A percentile compares a stretch with the other conserved stretches of the same genome.
Conservation (phyloP, 2,888 invertebrate genomes). For the Megalurothrips usitatus region DNA sequence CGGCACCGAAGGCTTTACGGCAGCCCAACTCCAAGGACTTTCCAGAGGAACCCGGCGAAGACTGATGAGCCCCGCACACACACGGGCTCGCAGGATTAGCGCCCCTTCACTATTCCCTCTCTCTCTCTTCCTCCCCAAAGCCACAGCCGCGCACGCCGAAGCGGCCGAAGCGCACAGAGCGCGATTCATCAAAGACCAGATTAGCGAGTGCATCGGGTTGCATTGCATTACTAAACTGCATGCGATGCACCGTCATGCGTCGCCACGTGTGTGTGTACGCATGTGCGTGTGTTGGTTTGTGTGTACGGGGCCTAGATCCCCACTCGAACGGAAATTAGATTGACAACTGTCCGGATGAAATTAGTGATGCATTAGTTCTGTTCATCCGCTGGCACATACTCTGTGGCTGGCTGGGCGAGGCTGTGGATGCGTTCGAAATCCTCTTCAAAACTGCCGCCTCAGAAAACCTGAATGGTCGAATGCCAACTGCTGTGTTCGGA, state of each 20-base stretch:
- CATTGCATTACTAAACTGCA: not conserved
- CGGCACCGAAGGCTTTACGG: no score
- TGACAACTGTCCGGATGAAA: slow-evolving; percentile 26
- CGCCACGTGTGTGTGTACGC: not conserved
- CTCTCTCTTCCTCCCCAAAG: not conserved
- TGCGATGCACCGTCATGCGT: not conserved
- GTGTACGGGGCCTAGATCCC: not conserved
- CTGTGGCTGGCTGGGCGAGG: no score
- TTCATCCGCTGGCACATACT: not conserved
- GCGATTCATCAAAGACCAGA: slow-evolving; percentile 26
- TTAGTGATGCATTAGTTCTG: slow-evolving; percentile 23
- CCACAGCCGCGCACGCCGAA: not conserved
- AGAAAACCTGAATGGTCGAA: no score
- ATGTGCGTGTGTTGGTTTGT: not conserved
- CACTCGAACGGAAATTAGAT: slow-evolving; percentile 23
- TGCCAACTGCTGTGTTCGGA: no score
- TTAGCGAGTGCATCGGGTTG: not conserved
- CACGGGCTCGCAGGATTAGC: not conserved
- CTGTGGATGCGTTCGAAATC: no score
- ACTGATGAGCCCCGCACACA: not conserved
- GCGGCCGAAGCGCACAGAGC: not conserved
- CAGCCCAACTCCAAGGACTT: not conserved
- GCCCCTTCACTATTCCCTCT: not conserved
- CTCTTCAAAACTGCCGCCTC: no score
- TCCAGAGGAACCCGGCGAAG: not conserved